Conservation (phyloP, 2,797 vertebrate species). For the Pygocentrus nattereri region DNA sequence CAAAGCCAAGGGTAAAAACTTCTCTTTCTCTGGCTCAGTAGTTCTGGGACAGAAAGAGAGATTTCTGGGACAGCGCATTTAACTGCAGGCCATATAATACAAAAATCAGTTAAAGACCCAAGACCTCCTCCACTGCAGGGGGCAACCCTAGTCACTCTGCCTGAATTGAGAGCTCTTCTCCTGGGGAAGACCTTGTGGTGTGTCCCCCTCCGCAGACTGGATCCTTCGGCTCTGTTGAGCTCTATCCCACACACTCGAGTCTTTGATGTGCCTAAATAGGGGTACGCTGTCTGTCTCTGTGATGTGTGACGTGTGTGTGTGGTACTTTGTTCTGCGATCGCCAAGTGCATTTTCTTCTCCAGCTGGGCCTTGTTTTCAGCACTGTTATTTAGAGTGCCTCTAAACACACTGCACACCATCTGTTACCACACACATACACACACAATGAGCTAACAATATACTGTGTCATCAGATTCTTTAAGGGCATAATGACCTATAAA, state of each 20-base stretch:
- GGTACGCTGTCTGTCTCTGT: neutral
- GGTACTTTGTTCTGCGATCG: constrained; percentile 56
- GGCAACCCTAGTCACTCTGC: neutral
- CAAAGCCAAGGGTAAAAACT: neutral
- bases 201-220: neutral
- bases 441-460: constrained; percentile 23
- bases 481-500: constrained; percentile 42
- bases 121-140: constrained; percentile 12
- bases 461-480: constrained; percentile 48
- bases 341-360: constrained; percentile 26
- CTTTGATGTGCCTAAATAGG: constrained; percentile 14
- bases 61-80: constrained; percentile 6
- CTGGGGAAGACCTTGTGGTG: neutral
- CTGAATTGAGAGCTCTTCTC: constrained; percentile 14
- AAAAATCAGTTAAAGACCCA: neutral
- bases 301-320: constrained; percentile 15
- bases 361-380: constrained; percentile 58
- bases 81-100: neutral
- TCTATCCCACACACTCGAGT: neutral
- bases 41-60: neutral
- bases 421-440: constrained; percentile 47
- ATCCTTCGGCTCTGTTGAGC: neutral
- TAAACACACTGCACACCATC: constrained; percentile 59
- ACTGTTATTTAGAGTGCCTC: constrained; percentile 54
- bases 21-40: neutral